Conservation (phyloP, 2,797 vertebrate genomes). For the Lophotriccus pileatus region DNA sequence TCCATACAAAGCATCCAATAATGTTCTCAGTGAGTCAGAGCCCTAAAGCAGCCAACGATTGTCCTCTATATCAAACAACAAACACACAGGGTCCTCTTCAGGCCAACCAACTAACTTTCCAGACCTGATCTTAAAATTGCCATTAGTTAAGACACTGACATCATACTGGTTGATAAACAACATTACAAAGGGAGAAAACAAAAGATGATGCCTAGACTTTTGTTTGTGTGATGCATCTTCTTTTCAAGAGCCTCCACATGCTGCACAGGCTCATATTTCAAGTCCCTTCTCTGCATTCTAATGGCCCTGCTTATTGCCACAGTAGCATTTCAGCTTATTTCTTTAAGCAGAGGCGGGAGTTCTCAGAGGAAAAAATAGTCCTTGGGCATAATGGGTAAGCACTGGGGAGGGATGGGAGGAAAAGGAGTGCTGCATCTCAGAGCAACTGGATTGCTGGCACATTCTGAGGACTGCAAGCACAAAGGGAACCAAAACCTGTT, state of each 20-base stretch:
- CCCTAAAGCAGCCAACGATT: background rate
- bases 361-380: background rate
- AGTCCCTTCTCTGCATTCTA: background rate
- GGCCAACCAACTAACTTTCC: background rate
- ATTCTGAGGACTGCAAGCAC: background rate
- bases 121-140: background rate
- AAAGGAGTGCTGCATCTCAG: background rate
- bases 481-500: background rate
- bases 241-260: background rate
- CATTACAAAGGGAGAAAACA: background rate
- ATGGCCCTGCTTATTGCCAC: fast-evolving
- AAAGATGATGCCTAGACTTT: background rate
- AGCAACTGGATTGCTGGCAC: background rate
- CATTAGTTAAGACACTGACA: background rate
- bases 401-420: background rate
- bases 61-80: background rate
- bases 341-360: background rate
- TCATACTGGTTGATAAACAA: background rate
- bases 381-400: background rate
- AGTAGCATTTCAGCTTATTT: background rate
- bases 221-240: fast-evolving
- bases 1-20: background rate
- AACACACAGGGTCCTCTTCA: fast-evolving
- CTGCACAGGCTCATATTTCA: background rate
- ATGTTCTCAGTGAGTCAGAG: background rate